Base-by-base conservation (phyloP, 2,888 invertebrate genomes). In the Stomorhina lunata region DNA sequence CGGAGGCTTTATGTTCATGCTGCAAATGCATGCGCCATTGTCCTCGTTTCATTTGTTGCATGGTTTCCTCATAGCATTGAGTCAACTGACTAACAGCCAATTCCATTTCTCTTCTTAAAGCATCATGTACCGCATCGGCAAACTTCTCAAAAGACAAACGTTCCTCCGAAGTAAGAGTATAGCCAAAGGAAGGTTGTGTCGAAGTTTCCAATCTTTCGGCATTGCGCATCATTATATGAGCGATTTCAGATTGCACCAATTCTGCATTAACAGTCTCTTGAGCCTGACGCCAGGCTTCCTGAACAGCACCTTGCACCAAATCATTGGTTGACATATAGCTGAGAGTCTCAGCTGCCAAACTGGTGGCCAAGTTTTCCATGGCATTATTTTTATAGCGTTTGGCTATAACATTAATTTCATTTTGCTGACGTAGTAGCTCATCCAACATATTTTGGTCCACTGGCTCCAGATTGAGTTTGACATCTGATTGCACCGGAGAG, bases 221-320 rank as follows among this genome's bases (percentile, higher is more conserved):
- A 75, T 95, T 95, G 45, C 94, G 93, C 86, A 93, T 92, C 88
- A 95, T 93, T 5, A 95, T 95, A 79, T 95, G 95, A 17, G 95
- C 93, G 81, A 96, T 95, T 91, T 96, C 96, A 0, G 95, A 94
- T 87, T 95, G 95, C 29, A 96, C 95, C 29, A 96, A 92, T 89
- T 95, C 95, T 1, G 94, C 93, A 86, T 95, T 95, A 0, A 95
- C 94, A 1, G 94, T 94, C 87, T 95, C 95, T 69, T 95, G 94
- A 0, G 96, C 96, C 79, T 94, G 93, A 43, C 94, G 93, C 94
- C 95, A 95, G 4, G 95, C 95, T 86, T 95, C 95, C 32, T 95
- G 93, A 20, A 95, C 94, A 37, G 95, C 93, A 71, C 93, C 93
- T 85, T 95, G 94, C 84, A 94, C 94, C 71, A 92, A 90, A 88